Evolutionary conservation across 2,888 invertebrate genomes (phyloP).

Genomic region (Vanessa cardui): DNA sequence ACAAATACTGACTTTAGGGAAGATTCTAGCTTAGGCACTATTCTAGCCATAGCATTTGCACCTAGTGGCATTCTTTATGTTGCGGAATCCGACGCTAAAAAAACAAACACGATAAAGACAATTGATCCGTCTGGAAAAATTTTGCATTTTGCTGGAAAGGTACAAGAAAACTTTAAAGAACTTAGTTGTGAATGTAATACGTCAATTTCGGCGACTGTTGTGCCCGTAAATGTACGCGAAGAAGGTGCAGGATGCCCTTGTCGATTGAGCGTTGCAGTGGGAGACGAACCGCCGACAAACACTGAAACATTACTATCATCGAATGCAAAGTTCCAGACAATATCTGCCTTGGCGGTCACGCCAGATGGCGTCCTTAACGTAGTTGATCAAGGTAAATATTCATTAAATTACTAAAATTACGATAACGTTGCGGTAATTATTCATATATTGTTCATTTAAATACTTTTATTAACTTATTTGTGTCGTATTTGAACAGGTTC

Average conservation of each 20-base stretch:
- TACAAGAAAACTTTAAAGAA: conserved; percentile 84
- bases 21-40: conserved; percentile 90
- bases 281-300: conserved; percentile 87
- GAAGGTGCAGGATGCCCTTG: conserved; percentile 78
- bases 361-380: conserved; percentile 98
- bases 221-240: conserved; percentile 65
- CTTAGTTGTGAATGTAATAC: conserved; percentile 84
- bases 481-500: conserved; percentile 80
- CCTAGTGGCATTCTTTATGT: conserved; percentile 96
- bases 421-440: background rate
- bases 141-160: conserved; percentile 95
- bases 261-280: conserved; percentile 78
- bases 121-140: conserved; percentile 95
- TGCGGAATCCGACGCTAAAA: conserved; percentile 95
- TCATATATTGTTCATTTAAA: background rate
- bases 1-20: conserved; percentile 82
- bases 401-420: background rate
- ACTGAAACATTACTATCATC: conserved; percentile 94
- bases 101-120: conserved; percentile 91
- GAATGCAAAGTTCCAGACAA: conserved; percentile 94
- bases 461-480: conserved; percentile 1
- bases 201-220: conserved; percentile 80
- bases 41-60: conserved; percentile 94
- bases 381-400: conserved; percentile 91
- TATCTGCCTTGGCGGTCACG: conserved; percentile 95